Evolutionary conservation across 2,113 vertebrate genomes (phyloP).

Genomic region (Tinamus guttatus): DNA sequence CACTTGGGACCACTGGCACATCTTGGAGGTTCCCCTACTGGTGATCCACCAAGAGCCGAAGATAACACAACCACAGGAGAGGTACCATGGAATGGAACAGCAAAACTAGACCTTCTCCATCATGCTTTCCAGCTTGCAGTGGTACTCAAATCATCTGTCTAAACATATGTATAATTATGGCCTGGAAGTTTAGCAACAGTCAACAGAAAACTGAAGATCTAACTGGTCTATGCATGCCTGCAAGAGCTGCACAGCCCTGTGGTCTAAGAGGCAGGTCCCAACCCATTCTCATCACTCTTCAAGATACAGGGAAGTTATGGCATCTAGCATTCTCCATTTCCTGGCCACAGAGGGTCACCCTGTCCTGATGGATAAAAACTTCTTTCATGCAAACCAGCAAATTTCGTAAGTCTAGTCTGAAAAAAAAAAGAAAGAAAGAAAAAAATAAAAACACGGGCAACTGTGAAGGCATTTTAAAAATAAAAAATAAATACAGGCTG

Average conservation of each 20-base stretch:
- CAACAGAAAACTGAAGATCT: not conserved
- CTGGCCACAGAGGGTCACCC: not conserved
- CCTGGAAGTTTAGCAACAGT: not conserved
- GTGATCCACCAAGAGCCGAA: not conserved
- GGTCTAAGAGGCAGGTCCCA: not conserved
- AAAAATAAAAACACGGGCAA: not conserved
- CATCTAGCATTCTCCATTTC: not conserved
- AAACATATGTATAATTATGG: fast-evolving
- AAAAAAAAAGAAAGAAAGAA: not conserved
- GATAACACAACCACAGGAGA: not conserved
- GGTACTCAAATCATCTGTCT: not conserved
- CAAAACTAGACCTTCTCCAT: not conserved
- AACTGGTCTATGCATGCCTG: not conserved
- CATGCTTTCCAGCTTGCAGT: not conserved
- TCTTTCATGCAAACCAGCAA: not conserved
- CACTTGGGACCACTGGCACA: not conserved
- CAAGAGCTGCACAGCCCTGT: not conserved
- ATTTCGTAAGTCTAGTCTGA: not conserved
- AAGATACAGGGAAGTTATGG: not conserved
- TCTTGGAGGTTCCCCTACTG: not conserved
- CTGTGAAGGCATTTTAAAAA: not conserved
- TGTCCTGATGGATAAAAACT: not conserved
- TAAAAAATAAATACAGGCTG: not conserved
- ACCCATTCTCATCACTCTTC: not conserved
- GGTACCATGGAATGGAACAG: not conserved